Conservation (phyloP, 2,888 invertebrate genomes). For the Hypomecis atomaria region DNA sequence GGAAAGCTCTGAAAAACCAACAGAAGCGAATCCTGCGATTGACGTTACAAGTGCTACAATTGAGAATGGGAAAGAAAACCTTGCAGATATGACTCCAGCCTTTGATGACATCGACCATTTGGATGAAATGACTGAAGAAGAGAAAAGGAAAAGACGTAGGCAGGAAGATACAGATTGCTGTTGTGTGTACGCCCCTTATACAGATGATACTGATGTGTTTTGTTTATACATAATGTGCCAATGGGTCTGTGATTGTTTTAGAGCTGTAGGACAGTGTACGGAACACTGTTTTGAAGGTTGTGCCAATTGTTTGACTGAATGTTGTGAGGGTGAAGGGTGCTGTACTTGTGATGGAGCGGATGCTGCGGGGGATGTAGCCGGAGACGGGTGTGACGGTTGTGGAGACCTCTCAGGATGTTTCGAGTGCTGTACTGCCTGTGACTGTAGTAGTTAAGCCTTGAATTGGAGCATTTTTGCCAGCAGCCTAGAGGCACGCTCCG, state of each 20-base stretch:
- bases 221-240: constrained; percentile 41
- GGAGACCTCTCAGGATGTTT: constrained; percentile 21
- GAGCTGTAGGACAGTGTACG: constrained; percentile 43
- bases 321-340: constrained; percentile 44
- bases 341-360: constrained; percentile 19
- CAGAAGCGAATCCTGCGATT: neutral
- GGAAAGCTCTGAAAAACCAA: neutral
- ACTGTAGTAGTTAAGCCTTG: constrained; percentile 5
- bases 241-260: constrained; percentile 45
- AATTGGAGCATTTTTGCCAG: too few relatives aligned
- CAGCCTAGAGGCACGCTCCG: too few relatives aligned
- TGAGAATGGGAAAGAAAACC: neutral
- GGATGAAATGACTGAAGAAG: constrained; percentile 20
- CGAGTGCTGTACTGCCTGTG: constrained; percentile 33
- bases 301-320: constrained; percentile 45
- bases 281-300: constrained; percentile 50
- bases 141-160: constrained; percentile 25
- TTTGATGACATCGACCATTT: constrained; percentile 17
- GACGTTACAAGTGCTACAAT: neutral
- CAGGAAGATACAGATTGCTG: constrained; percentile 42
- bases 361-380: constrained; percentile 18
- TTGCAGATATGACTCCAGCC: constrained; percentile 21
- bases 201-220: constrained; percentile 40
- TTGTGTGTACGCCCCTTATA: constrained; percentile 36
- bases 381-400: constrained; percentile 28